Conservation (phyloP, 1,140 invertebrate genomes). For the Philopotamus ludificatus region DNA sequence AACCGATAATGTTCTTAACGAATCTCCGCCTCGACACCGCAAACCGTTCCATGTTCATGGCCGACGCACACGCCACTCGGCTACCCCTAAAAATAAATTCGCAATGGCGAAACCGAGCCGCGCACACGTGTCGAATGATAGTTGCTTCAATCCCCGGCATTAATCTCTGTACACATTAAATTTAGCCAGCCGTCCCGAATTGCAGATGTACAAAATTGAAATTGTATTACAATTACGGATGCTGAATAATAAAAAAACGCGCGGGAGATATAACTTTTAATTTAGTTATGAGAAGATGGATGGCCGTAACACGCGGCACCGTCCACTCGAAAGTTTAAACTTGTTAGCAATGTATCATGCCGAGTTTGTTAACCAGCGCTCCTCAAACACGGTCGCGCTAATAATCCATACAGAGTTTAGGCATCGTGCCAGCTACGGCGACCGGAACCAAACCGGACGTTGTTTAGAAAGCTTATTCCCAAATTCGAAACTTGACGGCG, state of each 20-base stretch:
- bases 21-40: not conserved
- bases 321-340: constrained; percentile 19
- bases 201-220: too few relatives aligned
- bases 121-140: too few relatives aligned
- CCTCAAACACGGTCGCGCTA: not conserved
- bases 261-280: constrained; percentile 16
- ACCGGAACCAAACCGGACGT: too few relatives aligned
- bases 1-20: constrained; percentile 2
- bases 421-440: not conserved
- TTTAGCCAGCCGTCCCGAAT: too few relatives aligned
- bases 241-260: too few relatives aligned
- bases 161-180: too few relatives aligned
- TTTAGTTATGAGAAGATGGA: constrained; percentile 12
- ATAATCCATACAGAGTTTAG: not conserved
- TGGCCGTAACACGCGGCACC: constrained; percentile 12
- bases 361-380: not conserved
- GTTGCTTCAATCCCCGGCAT: too few relatives aligned
- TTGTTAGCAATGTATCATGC: constrained; percentile 21
- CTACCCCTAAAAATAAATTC: too few relatives aligned
- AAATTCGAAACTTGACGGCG: too few relatives aligned
- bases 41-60: not conserved
- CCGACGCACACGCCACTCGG: not conserved
- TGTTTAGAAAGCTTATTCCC: too few relatives aligned
- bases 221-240: too few relatives aligned
- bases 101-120: too few relatives aligned